Base-by-base conservation (phyloP, 2,113 vertebrate species). In the Archilochus colubris region DNA sequence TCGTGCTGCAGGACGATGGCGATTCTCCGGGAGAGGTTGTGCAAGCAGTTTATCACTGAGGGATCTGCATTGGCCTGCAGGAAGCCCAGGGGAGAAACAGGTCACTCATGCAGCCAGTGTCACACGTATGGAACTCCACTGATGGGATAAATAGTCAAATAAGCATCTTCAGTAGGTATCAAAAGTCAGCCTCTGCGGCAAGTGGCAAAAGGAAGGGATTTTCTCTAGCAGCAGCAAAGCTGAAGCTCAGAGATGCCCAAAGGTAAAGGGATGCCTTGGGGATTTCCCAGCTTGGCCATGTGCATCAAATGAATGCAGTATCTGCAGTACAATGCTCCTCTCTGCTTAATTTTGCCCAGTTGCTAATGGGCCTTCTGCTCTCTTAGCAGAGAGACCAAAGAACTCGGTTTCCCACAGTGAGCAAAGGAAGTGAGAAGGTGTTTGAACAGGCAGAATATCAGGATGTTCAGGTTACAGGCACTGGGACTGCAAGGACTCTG, bases 1-100 rank as follows among this genome's bases (percentile, higher is more conserved):
- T 99, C 99, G 0, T 99, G 99, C 97, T 99, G 99, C 79, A 99
- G 96, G 64, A 99, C 99, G 1, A 99, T 99, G 63, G 99, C 99
- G 0, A 99, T 98, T 33, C 99, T 98, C 7, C 99, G 98, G 0
- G 99, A 99, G 57, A 99, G 97, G 92, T 98, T 99, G 97, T 99
- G 99, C 91, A 99, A 98, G 95, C 99, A 99, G 98, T 93, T 98
- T 93, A 99, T 99, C 88, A 99, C 99, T 0, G 99, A 99, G 0
- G 98, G 98, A 54, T 99, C 99, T 0, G 99, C 99, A 0, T 99
- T 99, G 43, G 99, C 99, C 99, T 99, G 93, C 0, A 23, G 44
- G 76, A 17, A 55, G 40, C 77, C 62, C 13, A 33, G 73, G 23
- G 28, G 22, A 38, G 25, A 28, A 28, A 38, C 57, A 10, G n/a